These are phyloP conservation scores for Ligdia adustata DNA, from an alignment of 2,888 invertebrate genomes.

Conservation along the genomic window DNA sequence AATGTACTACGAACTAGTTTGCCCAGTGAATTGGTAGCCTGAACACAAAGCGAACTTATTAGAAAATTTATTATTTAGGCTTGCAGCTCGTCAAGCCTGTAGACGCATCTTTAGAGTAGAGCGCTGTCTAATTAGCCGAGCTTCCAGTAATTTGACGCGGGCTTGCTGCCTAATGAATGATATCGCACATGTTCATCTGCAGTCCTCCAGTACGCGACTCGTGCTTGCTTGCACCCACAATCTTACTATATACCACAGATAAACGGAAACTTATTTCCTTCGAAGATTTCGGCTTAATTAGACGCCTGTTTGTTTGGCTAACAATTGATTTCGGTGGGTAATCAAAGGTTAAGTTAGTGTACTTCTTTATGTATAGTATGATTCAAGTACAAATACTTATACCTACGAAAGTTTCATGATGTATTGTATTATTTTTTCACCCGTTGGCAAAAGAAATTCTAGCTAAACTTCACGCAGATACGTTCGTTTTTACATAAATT, in stretches of 20 bases:
- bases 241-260: conserved; percentile 58
- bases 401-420: no score
- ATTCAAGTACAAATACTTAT: no score
- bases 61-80: no score
- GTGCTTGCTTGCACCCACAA: conserved; percentile 53
- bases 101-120: conserved; percentile 11
- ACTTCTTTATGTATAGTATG: no score
- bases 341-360: conserved; percentile 10
- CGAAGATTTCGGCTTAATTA: conserved; percentile 38
- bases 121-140: conserved; percentile 76
- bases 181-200: conserved; percentile 82
- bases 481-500: no score
- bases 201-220: conserved; percentile 58
- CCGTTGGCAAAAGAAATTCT: no score
- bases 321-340: conserved; percentile 1
- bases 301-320: conserved; percentile 18
- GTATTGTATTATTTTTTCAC: no score
- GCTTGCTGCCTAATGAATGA: conserved; percentile 78
- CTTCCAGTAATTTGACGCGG: conserved; percentile 79
- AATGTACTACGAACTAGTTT: no score
- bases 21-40: no score
- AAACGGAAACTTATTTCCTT: conserved; percentile 57
- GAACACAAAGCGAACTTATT: no score
- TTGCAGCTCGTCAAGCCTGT: no score
- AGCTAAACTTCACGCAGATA: no score